Conservation (phyloP, 2,113 vertebrate genomes). For the Pampusana beccarii region DNA sequence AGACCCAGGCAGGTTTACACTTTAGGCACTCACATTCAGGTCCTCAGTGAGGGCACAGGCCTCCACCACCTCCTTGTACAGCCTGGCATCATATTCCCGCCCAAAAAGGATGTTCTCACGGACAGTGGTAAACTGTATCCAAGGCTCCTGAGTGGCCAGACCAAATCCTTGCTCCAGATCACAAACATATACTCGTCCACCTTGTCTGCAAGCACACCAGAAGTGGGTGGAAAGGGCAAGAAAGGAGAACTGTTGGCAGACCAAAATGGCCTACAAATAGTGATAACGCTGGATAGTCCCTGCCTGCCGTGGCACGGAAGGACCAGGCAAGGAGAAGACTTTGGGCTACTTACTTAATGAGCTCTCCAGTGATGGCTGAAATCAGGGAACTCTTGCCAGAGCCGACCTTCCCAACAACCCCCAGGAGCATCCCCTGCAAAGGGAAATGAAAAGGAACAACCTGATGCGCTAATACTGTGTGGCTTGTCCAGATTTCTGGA, state of each 20-base stretch:
- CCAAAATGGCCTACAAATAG: not conserved
- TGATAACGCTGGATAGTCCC: not conserved
- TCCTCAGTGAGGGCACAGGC: slow-evolving; percentile 92
- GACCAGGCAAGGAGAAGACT: not conserved
- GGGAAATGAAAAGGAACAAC: slow-evolving; percentile 6
- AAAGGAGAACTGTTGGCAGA: not conserved
- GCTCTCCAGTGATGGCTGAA: slow-evolving; percentile 90
- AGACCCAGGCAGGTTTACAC: not conserved
- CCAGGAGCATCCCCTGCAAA: slow-evolving; percentile 87
- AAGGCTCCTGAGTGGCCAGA: slow-evolving; percentile 90
- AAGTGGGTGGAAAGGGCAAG: not conserved
- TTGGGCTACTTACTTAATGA: slow-evolving; percentile 83
- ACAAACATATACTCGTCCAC: slow-evolving; percentile 80
- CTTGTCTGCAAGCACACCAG: slow-evolving; percentile 72
- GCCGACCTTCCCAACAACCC: slow-evolving; percentile 92
- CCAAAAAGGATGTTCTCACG: slow-evolving; percentile 95
- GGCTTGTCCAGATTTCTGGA: not conserved
- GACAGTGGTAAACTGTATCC: slow-evolving; percentile 95
- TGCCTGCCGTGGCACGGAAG: rapidly evolving
- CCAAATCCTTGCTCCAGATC: slow-evolving; percentile 87
- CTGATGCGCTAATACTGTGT: not conserved
- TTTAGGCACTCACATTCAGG: slow-evolving; percentile 81
- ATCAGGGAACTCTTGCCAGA: slow-evolving; percentile 93
- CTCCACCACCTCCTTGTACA: slow-evolving; percentile 87
- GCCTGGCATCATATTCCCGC: slow-evolving; percentile 78